phyloP scores from a whole-genome alignment of 2,113 vertebrate species.

The Peromyscus polionotus region DNA sequence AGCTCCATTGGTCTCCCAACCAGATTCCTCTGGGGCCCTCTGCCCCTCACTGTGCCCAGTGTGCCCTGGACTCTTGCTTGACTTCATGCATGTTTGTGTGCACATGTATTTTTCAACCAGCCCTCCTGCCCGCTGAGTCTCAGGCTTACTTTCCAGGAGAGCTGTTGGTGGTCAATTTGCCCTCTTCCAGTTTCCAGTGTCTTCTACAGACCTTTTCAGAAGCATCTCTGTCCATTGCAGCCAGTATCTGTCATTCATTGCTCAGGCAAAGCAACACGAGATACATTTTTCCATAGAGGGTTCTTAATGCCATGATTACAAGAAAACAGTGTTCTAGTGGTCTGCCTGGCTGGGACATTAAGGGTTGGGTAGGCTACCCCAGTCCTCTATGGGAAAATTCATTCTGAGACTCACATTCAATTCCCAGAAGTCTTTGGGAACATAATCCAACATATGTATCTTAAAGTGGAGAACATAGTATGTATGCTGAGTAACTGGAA shows the following conservation, averaged over 20 bases:
- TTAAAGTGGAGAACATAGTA: neutral
- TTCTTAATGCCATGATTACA: neutral
- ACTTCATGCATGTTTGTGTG: neutral
- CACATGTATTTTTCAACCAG: neutral
- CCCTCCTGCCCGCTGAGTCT: neutral
- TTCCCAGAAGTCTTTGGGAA: neutral
- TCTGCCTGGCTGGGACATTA: neutral
- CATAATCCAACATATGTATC: neutral
- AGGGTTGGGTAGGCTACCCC: neutral
- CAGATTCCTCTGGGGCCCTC: neutral
- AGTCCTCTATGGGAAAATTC: neutral
- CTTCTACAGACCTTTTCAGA: neutral
- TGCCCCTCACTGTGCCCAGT: neutral
- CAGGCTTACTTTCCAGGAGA: neutral
- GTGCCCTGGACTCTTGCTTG: neutral
- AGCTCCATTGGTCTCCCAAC: neutral
- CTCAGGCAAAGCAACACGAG: neutral
- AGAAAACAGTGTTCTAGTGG: neutral
- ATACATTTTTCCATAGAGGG: neutral
- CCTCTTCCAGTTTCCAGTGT: neutral
- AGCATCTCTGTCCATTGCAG: neutral
- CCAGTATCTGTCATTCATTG: neutral
- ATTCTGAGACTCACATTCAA: neutral
- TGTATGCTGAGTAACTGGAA: constrained; percentile 23
- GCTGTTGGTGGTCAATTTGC: neutral